Evolutionary conservation across 2,888 invertebrate species (phyloP), one percentile per base, ranked within the genome.

Genomic region (Eilema griseolum): DNA sequence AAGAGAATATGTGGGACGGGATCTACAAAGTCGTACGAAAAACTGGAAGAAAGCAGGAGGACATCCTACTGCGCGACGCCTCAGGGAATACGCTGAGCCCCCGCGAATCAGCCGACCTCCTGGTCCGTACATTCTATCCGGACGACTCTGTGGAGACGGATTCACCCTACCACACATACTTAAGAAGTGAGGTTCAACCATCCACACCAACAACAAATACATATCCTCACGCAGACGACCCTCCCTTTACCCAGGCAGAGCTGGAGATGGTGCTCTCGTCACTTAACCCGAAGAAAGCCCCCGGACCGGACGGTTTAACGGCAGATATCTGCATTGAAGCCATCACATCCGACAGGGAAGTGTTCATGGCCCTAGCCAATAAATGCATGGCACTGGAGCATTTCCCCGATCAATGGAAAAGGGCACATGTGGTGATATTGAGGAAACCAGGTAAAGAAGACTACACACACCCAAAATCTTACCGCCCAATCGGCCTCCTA

Each of bases 1-100:
- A 61, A 20, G 77, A 81, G 23, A 74, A 76, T 26, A 66, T 81
- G 71, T 80, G 78, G 78, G 74, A 81, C 37, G 71, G 68, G 3
- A 72, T 78, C 3, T 78, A 82, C 56, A 71, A n/a, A n/a, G n/a
- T n/a, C 5, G 62, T 77, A 1, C 37, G 66, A 16, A 74, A 65
- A 28, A 71, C 74, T 5, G 20, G 59, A 12, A 67, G 28, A 31
- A 61, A 60, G 37, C 63, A 71, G 24, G 71, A 74, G 1, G 74
- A 74, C 31, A 16, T 23, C n/a, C 62, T 74, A 8, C 71, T 74
- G 7, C 61, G 72, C 14, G 61, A 57, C 12, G 12, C 62, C 23
- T 31, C 12, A 11, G 72, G 71, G 7, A 61, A 31, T 3, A 61
- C 61, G 0, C 66, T 66, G 8, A 37, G 26, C 24, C 66, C 70